Conservation (phyloP, 2,797 vertebrate species). For the Chiloscyllium punctatum region DNA sequence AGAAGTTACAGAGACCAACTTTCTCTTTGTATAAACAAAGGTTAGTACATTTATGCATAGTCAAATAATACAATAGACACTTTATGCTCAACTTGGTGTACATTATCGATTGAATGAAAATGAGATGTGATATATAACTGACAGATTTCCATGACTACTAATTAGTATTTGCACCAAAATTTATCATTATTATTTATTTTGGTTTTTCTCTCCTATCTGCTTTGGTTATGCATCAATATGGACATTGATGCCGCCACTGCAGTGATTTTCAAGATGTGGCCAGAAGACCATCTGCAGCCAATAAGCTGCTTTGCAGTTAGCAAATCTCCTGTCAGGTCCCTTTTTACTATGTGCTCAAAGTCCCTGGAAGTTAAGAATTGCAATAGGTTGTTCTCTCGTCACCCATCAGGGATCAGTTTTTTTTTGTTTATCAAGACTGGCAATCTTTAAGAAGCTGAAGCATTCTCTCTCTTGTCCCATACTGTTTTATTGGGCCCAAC, state of each 20-base stretch:
- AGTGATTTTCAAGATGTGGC: constrained; percentile 14
- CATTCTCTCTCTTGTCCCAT: neutral
- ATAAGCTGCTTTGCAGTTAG: neutral
- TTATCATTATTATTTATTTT: neutral
- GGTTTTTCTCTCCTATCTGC: neutral
- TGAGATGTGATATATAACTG: neutral
- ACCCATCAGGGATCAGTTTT: neutral
- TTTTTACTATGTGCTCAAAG: neutral
- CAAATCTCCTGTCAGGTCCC: neutral
- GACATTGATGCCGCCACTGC: neutral
- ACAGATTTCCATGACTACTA: neutral
- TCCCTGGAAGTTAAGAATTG: neutral
- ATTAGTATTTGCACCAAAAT: neutral
- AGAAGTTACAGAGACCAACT: neutral
- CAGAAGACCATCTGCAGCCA: neutral
- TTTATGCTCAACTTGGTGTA: neutral
- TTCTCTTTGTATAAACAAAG: neutral
- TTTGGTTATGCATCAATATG: neutral
- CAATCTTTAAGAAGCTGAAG: neutral
- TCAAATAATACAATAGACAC: neutral
- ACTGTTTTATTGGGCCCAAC: neutral
- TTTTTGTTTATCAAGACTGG: neutral
- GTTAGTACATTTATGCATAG: neutral
- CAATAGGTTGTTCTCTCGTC: neutral
- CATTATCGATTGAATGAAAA: neutral